Conservation (phyloP, 2,888 invertebrate species). For the Drosophila seclusa region DNA sequence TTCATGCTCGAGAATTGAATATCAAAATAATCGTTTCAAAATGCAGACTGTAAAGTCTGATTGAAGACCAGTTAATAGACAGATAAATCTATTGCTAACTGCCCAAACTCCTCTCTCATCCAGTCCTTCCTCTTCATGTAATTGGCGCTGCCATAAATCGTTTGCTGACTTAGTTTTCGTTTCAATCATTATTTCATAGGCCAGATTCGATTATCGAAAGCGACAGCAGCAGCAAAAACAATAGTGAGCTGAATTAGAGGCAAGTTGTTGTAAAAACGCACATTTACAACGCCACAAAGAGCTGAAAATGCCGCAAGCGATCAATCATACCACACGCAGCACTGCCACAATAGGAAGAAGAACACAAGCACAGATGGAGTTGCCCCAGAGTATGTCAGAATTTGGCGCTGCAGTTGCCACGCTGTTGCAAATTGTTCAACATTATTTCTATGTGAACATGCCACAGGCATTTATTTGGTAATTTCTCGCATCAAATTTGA, state of each 20-base stretch:
- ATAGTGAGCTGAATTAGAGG: slow-evolving; percentile 18
- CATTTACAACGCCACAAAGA: slow-evolving; percentile 23
- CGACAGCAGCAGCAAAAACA: not conserved
- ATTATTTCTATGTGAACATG: slow-evolving; percentile 25
- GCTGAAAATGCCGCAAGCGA: slow-evolving; percentile 25
- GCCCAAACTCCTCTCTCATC: not conserved
- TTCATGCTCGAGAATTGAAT: not conserved
- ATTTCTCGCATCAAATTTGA: slow-evolving; percentile 1
- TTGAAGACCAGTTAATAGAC: no score
- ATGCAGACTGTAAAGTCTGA: not conserved
- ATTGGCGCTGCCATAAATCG: not conserved
- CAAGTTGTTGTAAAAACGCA: slow-evolving; percentile 38
- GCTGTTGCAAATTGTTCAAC: slow-evolving; percentile 15
- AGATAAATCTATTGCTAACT: not conserved
- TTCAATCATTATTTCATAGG: slow-evolving; percentile 23
- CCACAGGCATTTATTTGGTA: slow-evolving; percentile 22
- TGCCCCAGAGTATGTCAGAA: slow-evolving; percentile 17
- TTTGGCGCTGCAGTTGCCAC: slow-evolving; percentile 21
- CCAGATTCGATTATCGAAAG: not conserved
- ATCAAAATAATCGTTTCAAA: not conserved
- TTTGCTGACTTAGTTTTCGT: not conserved
- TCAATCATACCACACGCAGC: slow-evolving; percentile 1
- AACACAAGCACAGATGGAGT: not conserved
- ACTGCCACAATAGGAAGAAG: not conserved
- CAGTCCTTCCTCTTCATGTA: no score